Conservation (phyloP, 2,888 invertebrate species). For the Tinea pellionella region DNA sequence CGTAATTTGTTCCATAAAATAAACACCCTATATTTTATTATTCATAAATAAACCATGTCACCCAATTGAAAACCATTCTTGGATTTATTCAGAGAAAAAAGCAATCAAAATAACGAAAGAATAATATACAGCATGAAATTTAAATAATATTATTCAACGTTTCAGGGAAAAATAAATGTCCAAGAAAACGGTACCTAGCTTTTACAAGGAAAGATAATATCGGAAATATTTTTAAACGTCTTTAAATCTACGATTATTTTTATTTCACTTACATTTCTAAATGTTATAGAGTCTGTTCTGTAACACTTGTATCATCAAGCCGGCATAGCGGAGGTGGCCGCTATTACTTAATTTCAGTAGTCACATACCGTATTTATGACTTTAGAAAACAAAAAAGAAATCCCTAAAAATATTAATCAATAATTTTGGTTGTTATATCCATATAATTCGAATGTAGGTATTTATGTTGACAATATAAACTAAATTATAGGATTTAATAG, state of each 20-base stretch:
- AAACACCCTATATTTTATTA: neutral
- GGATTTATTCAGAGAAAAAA: constrained; percentile 21
- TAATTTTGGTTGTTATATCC: constrained; percentile 19
- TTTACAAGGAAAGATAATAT: neutral
- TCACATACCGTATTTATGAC: no score
- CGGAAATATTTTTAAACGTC: neutral
- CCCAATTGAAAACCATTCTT: constrained; percentile 47
- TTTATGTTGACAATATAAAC: constrained; percentile 44
- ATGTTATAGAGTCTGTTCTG: no score
- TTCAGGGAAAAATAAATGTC: neutral
- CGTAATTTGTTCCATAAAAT: no score
- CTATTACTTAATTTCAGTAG: no score
- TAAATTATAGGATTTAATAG: constrained; percentile 47
- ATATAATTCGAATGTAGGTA: constrained; percentile 18
- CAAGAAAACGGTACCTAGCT: neutral
- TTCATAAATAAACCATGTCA: constrained; percentile 23
- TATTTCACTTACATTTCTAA: no score
- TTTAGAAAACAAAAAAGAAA: no score
- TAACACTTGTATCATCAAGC: no score
- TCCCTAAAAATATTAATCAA: no score
- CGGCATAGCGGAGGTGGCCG: no score
- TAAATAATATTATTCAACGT: neutral
- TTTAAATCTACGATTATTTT: no score
- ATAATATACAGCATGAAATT: constrained; percentile 25
- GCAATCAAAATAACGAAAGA: constrained; percentile 16